Evolutionary conservation across 2,113 vertebrate genomes (phyloP).

Genomic region (Lynx canadensis): DNA sequence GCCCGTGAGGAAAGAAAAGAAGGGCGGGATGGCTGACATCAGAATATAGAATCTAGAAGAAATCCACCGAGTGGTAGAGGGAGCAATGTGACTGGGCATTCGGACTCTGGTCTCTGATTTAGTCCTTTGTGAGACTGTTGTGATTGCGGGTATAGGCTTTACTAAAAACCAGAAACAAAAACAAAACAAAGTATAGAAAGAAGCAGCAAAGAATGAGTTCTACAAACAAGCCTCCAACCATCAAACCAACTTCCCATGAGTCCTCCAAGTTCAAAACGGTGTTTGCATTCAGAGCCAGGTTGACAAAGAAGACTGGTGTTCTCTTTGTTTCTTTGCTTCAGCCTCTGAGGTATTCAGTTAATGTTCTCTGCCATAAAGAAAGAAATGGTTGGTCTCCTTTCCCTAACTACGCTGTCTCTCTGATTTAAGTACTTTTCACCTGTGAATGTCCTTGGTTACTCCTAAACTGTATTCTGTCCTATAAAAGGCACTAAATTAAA

Average conservation of each 20-base stretch:
- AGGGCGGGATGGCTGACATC: neutral
- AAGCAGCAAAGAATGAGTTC: neutral
- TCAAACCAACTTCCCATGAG: neutral
- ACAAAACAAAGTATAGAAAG: neutral
- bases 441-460: slow-evolving; percentile 69
- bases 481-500: slow-evolving; percentile 76
- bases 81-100: neutral
- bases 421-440: slow-evolving; percentile 77
- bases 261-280: neutral
- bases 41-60: neutral
- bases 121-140: neutral
- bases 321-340: neutral
- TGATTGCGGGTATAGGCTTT: neutral
- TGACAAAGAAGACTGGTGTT: neutral
- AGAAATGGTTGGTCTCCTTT: slow-evolving; percentile 57
- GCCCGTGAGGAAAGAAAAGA: neutral
- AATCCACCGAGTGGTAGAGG: no score
- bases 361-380: slow-evolving; percentile 64
- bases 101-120: neutral
- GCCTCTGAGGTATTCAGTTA: slow-evolving; percentile 42
- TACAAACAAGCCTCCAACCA: neutral
- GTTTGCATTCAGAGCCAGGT: neutral
- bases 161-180: neutral
- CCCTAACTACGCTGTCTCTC: slow-evolving; percentile 61
- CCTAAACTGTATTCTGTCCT: slow-evolving; percentile 41